These are phyloP conservation scores for Rutilus rutilus DNA, from an alignment of 2,113 vertebrate species.

Conservation along the genomic window DNA sequence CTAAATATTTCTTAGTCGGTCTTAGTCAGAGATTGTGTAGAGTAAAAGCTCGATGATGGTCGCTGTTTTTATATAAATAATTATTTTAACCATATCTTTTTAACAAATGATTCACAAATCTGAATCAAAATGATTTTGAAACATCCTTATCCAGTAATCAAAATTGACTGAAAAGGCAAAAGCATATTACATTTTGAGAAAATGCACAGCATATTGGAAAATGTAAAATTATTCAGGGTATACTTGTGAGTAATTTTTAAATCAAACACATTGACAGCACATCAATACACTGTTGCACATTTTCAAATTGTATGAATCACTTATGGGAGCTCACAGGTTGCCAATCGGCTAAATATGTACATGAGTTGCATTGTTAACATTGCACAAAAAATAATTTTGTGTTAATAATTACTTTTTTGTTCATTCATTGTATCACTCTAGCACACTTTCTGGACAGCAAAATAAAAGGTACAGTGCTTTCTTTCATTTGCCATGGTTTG, in stretches of 20 bases:
- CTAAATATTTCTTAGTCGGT: background rate
- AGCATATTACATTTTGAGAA: no score
- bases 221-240: background rate
- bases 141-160: background rate
- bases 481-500: constrained; percentile 73
- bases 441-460: constrained; percentile 95
- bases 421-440: constrained; percentile 72
- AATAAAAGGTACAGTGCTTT: constrained; percentile 91
- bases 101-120: background rate
- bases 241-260: background rate
- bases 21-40: background rate
- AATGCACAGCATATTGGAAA: background rate
- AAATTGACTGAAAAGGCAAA: background rate
- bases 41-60: background rate
- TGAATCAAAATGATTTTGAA: background rate
- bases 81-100: background rate
- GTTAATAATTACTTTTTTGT: background rate
- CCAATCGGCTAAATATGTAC: background rate
- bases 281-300: background rate
- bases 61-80: background rate
- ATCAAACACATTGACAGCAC: background rate
- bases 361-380: background rate
- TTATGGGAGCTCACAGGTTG: background rate
- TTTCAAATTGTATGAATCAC: background rate
- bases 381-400: background rate